These are phyloP conservation scores for Drosophila triauraria DNA, from an alignment of 1,140 invertebrate species.

Conservation along the genomic window DNA sequence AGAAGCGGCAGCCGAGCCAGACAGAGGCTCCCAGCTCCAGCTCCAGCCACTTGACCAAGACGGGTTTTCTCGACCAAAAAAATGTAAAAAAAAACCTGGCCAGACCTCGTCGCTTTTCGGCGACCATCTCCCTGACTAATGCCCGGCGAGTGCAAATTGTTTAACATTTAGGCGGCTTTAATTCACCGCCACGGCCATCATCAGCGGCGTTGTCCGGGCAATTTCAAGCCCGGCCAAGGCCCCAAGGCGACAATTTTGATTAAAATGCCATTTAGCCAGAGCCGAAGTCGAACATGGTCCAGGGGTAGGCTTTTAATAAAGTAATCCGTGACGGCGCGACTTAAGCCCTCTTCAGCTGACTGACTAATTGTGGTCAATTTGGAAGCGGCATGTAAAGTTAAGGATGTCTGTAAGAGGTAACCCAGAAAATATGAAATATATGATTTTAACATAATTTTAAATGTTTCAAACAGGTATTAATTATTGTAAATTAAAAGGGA, in stretches of 20 bases:
- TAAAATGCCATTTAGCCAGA: slow-evolving; percentile 79
- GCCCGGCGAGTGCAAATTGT: slow-evolving; percentile 73
- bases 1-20: slow-evolving; percentile 50
- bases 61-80: slow-evolving; percentile 47
- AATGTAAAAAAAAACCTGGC: not conserved
- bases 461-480: not conserved
- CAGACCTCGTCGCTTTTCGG: slow-evolving; percentile 16
- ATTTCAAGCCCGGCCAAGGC: slow-evolving; percentile 62
- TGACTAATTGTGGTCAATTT: slow-evolving; percentile 64
- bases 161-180: slow-evolving; percentile 79
- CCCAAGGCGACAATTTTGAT: slow-evolving; percentile 78
- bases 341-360: slow-evolving; percentile 51
- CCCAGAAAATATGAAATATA: not conserved
- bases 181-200: slow-evolving; percentile 72
- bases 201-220: slow-evolving; percentile 57
- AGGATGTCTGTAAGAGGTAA: slow-evolving; percentile 3
- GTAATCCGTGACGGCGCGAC: slow-evolving; percentile 46
- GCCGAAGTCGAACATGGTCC: slow-evolving; percentile 32
- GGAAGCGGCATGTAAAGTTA: slow-evolving; percentile 9
- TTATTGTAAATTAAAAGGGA: no score
- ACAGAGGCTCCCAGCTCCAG: slow-evolving; percentile 31
- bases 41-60: slow-evolving; percentile 66
- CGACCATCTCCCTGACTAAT: slow-evolving; percentile 63
- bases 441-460: not conserved
- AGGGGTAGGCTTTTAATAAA: slow-evolving; percentile 54